phyloP scores from a whole-genome alignment of 2,888 invertebrate genomes.

The Acleris literana region DNA sequence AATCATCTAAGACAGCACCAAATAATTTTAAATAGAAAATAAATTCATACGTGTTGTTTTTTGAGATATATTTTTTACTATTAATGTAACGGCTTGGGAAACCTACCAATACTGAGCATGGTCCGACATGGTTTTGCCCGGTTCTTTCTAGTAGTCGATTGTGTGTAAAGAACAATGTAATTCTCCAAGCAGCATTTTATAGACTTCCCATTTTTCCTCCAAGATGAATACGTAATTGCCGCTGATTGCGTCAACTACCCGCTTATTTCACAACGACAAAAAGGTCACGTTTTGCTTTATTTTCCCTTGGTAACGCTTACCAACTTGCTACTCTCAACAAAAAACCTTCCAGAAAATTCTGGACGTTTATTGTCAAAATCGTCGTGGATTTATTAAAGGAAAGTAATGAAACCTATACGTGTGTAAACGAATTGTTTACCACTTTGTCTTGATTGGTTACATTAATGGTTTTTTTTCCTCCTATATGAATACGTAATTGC shows the following conservation, averaged over 20 bases:
- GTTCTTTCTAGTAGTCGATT: too few species aligned
- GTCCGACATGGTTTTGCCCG: too few species aligned
- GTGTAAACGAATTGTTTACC: too few species aligned
- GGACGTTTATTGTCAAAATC: not conserved
- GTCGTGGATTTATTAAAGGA: not conserved
- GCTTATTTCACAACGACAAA: conserved; percentile 46
- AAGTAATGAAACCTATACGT: too few species aligned
- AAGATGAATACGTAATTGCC: conserved; percentile 30
- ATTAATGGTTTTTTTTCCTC: too few species aligned
- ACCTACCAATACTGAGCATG: too few species aligned
- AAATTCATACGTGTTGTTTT: too few species aligned
- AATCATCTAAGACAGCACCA: too few species aligned
- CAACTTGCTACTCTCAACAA: conserved; percentile 17
- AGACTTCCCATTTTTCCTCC: conserved; percentile 13
- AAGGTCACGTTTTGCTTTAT: conserved; percentile 46
- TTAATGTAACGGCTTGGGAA: too few species aligned
- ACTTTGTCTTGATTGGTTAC: too few species aligned
- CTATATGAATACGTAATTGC: conserved; percentile 31
- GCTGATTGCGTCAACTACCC: conserved; percentile 47
- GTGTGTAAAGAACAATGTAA: not conserved
- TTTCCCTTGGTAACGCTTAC: conserved; percentile 32
- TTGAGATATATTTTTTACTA: too few species aligned
- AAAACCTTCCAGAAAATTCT: not conserved
- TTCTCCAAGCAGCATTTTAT: conserved; percentile 9
- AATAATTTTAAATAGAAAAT: too few species aligned